These are phyloP conservation scores for Nixonia krombeini DNA, from an alignment of 1,140 invertebrate genomes.

Conservation along the genomic window DNA sequence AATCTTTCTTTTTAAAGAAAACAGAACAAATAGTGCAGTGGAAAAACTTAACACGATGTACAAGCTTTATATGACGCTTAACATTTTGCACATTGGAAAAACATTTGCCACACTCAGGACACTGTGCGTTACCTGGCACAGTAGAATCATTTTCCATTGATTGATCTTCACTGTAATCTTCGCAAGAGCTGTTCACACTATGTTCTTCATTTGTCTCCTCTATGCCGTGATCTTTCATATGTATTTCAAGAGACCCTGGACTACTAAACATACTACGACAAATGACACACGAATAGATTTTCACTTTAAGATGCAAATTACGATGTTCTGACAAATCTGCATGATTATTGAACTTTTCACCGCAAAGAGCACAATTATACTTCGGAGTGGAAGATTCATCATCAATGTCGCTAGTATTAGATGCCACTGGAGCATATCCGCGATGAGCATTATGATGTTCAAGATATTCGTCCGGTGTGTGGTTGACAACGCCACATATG, in stretches of 20 bases:
- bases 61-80: slow-evolving; percentile 73
- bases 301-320: slow-evolving; percentile 77
- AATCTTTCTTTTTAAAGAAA: slow-evolving; percentile 55
- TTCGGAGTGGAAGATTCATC: slow-evolving; percentile 60
- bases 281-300: slow-evolving; percentile 76
- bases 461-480: slow-evolving; percentile 52
- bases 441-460: slow-evolving; percentile 59
- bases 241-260: slow-evolving; percentile 72
- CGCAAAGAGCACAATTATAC: slow-evolving; percentile 76
- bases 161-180: slow-evolving; percentile 36
- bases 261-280: slow-evolving; percentile 76
- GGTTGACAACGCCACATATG: slow-evolving; percentile 40
- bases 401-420: slow-evolving; percentile 1
- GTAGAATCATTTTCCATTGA: not conserved
- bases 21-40: slow-evolving; percentile 66
- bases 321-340: slow-evolving; percentile 76
- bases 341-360: slow-evolving; percentile 74
- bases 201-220: slow-evolving; percentile 56
- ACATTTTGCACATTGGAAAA: slow-evolving; percentile 70
- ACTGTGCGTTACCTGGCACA: slow-evolving; percentile 55
- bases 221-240: slow-evolving; percentile 72
- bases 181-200: slow-evolving; percentile 48
- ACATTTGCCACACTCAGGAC: slow-evolving; percentile 74
- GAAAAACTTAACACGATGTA: slow-evolving; percentile 68
- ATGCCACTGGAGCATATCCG: not conserved